Conservation (phyloP, 1,140 invertebrate species). For the Linepithema humile region DNA sequence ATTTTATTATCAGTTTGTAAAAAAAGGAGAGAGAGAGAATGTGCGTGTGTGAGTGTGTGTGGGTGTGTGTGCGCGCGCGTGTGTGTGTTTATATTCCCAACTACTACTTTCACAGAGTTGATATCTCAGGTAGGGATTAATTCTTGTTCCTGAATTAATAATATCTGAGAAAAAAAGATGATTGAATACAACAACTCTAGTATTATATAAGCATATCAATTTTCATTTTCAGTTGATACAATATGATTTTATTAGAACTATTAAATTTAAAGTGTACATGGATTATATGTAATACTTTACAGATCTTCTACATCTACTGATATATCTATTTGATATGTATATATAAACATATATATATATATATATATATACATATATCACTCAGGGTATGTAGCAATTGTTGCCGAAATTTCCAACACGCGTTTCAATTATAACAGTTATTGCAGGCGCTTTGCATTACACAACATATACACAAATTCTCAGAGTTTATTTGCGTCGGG, state of each 20-base stretch:
- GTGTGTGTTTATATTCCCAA: constrained; percentile 25
- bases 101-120: constrained; percentile 39
- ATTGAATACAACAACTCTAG: no score
- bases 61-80: no score
- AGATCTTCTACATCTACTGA: constrained; percentile 54
- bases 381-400: constrained; percentile 57
- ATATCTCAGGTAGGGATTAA: constrained; percentile 42
- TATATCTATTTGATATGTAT: no score
- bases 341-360: no score
- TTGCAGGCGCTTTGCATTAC: constrained; percentile 11
- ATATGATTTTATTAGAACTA: constrained; percentile 59
- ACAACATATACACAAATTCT: background rate
- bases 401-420: constrained; percentile 24
- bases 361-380: no score
- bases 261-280: constrained; percentile 32
- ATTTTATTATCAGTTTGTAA: constrained; percentile 46
- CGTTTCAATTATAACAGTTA: constrained; percentile 35
- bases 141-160: constrained; percentile 41
- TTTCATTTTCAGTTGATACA: constrained; percentile 68
- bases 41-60: no score
- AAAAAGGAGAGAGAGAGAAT: no score
- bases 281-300: constrained; percentile 56
- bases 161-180: constrained; percentile 40
- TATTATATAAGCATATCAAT: constrained; percentile 57
- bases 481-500: background rate